Evolutionary conservation across 2,113 vertebrate genomes (phyloP).

Genomic region (Siniperca knerii): DNA sequence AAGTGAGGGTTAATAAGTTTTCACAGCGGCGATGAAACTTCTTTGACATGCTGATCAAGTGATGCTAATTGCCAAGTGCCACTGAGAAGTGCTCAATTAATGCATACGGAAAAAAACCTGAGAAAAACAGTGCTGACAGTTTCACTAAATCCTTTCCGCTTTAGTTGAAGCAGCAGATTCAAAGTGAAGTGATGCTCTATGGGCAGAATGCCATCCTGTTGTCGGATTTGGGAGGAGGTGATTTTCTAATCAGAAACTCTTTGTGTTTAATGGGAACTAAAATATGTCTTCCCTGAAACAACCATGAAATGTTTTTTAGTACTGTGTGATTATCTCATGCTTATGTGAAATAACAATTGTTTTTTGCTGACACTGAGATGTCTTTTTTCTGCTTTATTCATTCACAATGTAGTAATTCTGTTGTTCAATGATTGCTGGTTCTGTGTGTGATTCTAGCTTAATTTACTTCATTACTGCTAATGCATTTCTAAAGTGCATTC

Average conservation of each 20-base stretch:
- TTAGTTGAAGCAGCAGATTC: slow-evolving; percentile 25
- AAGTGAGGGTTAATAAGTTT: slow-evolving; percentile 74
- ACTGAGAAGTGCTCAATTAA: slow-evolving; percentile 70
- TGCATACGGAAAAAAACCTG: slow-evolving; percentile 14
- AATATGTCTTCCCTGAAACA: slow-evolving; percentile 79
- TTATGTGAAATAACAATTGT: slow-evolving; percentile 60
- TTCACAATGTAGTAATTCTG: slow-evolving; percentile 38
- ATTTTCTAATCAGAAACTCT: slow-evolving; percentile 43
- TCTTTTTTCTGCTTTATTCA: slow-evolving; percentile 41
- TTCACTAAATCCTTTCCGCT: slow-evolving; percentile 40
- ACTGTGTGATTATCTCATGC: slow-evolving; percentile 53
- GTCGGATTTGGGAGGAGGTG: slow-evolving; percentile 22
- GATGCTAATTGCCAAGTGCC: slow-evolving; percentile 74
- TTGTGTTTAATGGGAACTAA: slow-evolving; percentile 46
- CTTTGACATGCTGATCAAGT: slow-evolving; percentile 72
- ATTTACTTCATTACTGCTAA: slow-evolving; percentile 52
- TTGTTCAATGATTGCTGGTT: slow-evolving; percentile 54
- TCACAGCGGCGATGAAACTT: slow-evolving; percentile 53
- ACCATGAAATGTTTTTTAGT: slow-evolving; percentile 65
- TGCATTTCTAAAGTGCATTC: slow-evolving; percentile 55
- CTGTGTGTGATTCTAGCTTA: slow-evolving; percentile 48
- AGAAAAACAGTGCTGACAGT: slow-evolving; percentile 45
- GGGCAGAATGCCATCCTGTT: slow-evolving; percentile 25
- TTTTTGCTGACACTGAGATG: slow-evolving; percentile 53
- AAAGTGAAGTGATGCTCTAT: slow-evolving; percentile 23